phyloP scores from a whole-genome alignment of 1,140 invertebrate genomes.

The Mylabris phalerata region DNA sequence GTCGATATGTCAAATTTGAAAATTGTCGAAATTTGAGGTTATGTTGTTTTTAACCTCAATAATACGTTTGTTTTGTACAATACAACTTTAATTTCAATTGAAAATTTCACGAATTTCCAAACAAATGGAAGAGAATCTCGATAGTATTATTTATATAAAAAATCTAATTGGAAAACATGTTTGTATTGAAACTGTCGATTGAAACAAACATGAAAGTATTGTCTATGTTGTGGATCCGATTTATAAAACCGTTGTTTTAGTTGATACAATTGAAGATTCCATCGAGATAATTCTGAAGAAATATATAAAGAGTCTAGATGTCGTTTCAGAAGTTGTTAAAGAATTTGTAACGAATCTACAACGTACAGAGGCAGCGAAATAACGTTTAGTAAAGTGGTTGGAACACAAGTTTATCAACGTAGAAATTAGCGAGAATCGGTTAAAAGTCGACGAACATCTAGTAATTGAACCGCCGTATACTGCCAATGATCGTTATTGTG shows the following conservation, averaged over 20 bases:
- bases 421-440: constrained; percentile 27
- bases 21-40: too few relatives aligned
- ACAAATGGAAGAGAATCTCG: constrained; percentile 7
- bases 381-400: constrained; percentile 24
- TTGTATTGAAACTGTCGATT: constrained; percentile 28
- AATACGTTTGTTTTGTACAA: too few relatives aligned
- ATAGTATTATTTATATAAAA: constrained; percentile 22
- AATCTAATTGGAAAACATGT: constrained; percentile 29
- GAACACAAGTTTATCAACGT: constrained; percentile 33
- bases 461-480: constrained; percentile 37
- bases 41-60: too few relatives aligned
- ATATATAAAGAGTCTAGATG: constrained; percentile 28
- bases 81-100: too few relatives aligned
- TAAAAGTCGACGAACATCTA: constrained; percentile 36
- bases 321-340: constrained; percentile 19
- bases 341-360: constrained; percentile 3
- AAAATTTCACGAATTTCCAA: too few relatives aligned
- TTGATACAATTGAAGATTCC: constrained; percentile 10
- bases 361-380: too few relatives aligned
- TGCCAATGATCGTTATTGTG: constrained; percentile 31
- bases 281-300: neutral
- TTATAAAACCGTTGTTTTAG: constrained; percentile 32
- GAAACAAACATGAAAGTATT: constrained; percentile 18
- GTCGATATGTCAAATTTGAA: too few relatives aligned
- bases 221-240: constrained; percentile 36